Evolutionary conservation across 2,797 vertebrate genomes (phyloP), one percentile per base, ranked within the genome.

Genomic region (Enteromius paludinosus): DNA sequence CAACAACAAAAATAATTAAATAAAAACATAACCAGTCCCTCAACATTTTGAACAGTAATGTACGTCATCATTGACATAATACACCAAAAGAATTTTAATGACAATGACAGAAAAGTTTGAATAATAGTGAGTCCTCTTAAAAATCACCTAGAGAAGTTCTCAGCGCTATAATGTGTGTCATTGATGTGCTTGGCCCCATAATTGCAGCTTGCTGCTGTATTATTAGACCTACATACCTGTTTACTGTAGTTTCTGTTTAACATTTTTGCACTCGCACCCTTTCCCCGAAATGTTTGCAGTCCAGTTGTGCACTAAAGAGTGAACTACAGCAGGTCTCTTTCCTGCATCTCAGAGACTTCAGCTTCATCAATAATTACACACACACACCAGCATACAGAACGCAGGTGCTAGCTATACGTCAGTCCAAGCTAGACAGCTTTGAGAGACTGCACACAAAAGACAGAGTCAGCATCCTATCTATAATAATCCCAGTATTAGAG

Each of bases 381-480:
- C 28, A 49, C 20, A 35, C 28, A 52, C 9, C 38, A n/a, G n/a
- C 73, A 76, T 45, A 76, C 59, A 69, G 77, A 68, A 56, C 17
- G 9, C 77, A 79, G 47, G 64, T 68, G 64, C 23, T 70, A 11
- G 18, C 35, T 45, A 70, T 14, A 23, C 78, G 70, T 79, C 23
- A 59, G 1, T 70, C 25, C 14, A 45, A 69, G n/a, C 35, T n/a
- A 3, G 52, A 69, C 78, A 59, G 78, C 56, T 59, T 41, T 18
- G 43, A 70, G 23, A n/a, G 3, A 64, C 41, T n/a, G 43, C 41
- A 47, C 25, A 49, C 20, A 79, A 61, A 80, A 56, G 49, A 18
- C 20, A 47, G 47, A 41, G 11, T 68, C 15, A 52, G n/a, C 4
- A 35, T 17, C n/a, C 4, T 9, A 6, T 66, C 45, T 23, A 18